Evolutionary conservation across 2,888 invertebrate species (phyloP).

Genomic region (Slavum lentiscoides): DNA sequence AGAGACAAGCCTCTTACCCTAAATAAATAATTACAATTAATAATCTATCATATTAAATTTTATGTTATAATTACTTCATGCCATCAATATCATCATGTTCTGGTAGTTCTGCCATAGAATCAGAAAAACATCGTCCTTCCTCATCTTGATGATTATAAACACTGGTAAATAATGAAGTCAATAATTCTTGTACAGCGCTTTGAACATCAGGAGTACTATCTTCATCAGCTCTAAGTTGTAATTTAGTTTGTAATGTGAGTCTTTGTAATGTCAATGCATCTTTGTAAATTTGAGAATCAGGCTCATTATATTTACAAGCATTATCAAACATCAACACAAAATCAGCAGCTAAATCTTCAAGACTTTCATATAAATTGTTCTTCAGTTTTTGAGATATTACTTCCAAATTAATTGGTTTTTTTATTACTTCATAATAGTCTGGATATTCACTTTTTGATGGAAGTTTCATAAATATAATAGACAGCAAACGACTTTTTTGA

Average conservation of each 20-base stretch:
- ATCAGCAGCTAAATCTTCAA: slow-evolving; percentile 87
- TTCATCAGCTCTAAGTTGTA: slow-evolving; percentile 80
- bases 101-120: slow-evolving; percentile 90
- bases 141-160: slow-evolving; percentile 94
- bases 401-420: slow-evolving; percentile 95
- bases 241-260: slow-evolving; percentile 87
- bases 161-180: slow-evolving; percentile 87
- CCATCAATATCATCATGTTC: slow-evolving; percentile 80
- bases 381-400: slow-evolving; percentile 81
- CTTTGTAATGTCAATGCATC: slow-evolving; percentile 92
- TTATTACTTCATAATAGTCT: slow-evolving; percentile 96
- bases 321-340: slow-evolving; percentile 93
- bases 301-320: slow-evolving; percentile 96
- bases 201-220: slow-evolving; percentile 88
- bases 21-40: slow-evolving; percentile 55
- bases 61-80: slow-evolving; percentile 63
- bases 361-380: slow-evolving; percentile 70
- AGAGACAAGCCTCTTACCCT: slow-evolving; percentile 83
- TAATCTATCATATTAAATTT: slow-evolving; percentile 35
- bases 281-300: slow-evolving; percentile 96
- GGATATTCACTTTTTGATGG: slow-evolving; percentile 93
- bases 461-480: slow-evolving; percentile 90
- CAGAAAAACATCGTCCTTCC: slow-evolving; percentile 94
- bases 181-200: slow-evolving; percentile 85
- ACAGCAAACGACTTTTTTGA: slow-evolving; percentile 84